These are phyloP conservation scores for Potorous gilbertii DNA, from an alignment of 2,797 vertebrate genomes.

Conservation along the genomic window DNA sequence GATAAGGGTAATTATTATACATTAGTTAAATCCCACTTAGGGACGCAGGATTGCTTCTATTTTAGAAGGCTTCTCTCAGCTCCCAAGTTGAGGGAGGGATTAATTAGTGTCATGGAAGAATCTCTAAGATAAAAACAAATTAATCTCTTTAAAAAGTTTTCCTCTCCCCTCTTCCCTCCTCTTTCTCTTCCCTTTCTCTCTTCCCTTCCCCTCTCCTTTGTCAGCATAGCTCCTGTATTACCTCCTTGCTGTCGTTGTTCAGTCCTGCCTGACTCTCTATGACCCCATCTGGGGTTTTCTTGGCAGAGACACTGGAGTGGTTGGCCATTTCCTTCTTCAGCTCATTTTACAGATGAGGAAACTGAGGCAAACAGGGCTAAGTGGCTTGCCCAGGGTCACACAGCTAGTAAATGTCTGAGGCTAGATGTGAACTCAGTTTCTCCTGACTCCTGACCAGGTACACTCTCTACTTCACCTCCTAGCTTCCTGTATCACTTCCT, in stretches of 20 bases:
- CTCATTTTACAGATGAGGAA: neutral
- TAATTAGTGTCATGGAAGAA: slow-evolving; percentile 66
- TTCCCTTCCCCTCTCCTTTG: neutral
- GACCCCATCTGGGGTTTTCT: neutral
- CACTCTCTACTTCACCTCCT: neutral
- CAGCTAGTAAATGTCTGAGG: neutral
- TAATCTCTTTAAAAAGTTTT: slow-evolving; percentile 12
- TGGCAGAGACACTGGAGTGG: neutral
- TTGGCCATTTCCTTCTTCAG: neutral
- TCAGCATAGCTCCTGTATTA: neutral
- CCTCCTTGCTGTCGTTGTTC: neutral
- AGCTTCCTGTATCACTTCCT: neutral
- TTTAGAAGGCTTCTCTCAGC: slow-evolving; percentile 59
- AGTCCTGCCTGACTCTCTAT: neutral
- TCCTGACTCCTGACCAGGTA: neutral
- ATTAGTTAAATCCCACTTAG: slow-evolving; percentile 69
- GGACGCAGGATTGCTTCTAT: slow-evolving; percentile 42
- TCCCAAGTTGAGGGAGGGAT: slow-evolving; percentile 45
- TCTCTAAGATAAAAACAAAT: slow-evolving; percentile 66
- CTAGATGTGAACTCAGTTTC: neutral
- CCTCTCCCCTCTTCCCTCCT: neutral
- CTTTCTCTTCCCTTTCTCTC: neutral
- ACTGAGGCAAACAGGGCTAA: neutral
- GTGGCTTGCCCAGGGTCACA: neutral
- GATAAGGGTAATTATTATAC: slow-evolving; percentile 70